phyloP scores from a whole-genome alignment of 2,113 vertebrate species.

The Prinia subflava region DNA sequence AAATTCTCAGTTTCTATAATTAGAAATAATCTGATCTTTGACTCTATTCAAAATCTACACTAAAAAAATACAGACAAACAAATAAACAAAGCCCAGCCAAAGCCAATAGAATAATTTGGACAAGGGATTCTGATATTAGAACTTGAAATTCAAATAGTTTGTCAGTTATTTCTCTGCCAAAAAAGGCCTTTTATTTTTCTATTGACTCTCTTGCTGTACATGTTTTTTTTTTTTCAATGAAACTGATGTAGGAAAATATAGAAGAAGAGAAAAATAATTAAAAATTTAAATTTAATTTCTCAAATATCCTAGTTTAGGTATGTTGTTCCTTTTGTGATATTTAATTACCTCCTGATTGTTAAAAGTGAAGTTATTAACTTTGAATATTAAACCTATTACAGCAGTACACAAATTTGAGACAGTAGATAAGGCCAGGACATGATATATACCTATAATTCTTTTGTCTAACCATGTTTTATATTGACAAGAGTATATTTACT shows the following conservation, averaged over 20 bases:
- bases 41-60: neutral
- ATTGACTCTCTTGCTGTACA: fast-evolving
- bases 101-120: neutral
- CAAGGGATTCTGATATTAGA: neutral
- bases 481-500: neutral
- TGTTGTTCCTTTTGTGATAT: neutral
- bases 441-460: neutral
- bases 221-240: neutral
- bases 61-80: neutral
- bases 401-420: neutral
- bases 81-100: neutral
- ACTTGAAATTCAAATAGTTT: neutral
- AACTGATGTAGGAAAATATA: neutral
- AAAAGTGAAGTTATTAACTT: neutral
- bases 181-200: neutral
- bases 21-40: neutral
- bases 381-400: neutral
- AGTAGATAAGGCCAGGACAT: neutral
- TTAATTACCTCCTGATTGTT: neutral
- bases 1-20: neutral
- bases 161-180: neutral
- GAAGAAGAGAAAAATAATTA: neutral
- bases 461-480: neutral
- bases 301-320: neutral
- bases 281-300: neutral